Conservation (phyloP, 2,797 vertebrate species). For the Adrianichthys oophorus region DNA sequence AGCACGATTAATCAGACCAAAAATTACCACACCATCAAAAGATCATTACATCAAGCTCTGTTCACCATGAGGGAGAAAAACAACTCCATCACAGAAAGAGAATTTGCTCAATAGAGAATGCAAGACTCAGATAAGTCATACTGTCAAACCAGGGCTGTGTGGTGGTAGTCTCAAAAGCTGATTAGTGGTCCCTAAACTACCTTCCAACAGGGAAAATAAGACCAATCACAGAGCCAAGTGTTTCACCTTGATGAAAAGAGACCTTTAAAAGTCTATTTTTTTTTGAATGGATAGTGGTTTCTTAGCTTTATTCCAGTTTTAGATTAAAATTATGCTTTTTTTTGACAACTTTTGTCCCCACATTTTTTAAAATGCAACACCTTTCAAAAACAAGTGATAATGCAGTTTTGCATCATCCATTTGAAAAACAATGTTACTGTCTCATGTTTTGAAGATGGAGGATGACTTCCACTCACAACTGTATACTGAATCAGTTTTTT, state of each 20-base stretch:
- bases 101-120: slow-evolving; percentile 13
- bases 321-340: too few species aligned
- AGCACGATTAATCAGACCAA: slow-evolving; percentile 5
- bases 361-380: too few species aligned
- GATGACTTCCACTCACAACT: too few species aligned
- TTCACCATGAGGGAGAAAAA: slow-evolving; percentile 6
- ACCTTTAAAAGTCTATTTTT: not conserved
- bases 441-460: too few species aligned
- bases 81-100: slow-evolving; percentile 2
- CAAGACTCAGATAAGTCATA: not conserved
- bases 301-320: too few species aligned
- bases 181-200: slow-evolving; percentile 2
- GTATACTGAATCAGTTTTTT: too few species aligned
- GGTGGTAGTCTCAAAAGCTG: not conserved
- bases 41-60: slow-evolving; percentile 18
- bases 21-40: slow-evolving; percentile 17
- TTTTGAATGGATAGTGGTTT: too few species aligned
- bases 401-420: too few species aligned
- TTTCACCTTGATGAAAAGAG: not conserved
- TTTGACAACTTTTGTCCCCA: too few species aligned
- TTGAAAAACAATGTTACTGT: not conserved
- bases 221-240: not conserved
- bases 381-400: too few species aligned
- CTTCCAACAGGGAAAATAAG: not conserved
- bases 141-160: slow-evolving; percentile 1